A percentile compares a stretch with the other conserved stretches of the same genome.
phyloP scores from a whole-genome alignment of 2,888 invertebrate genomes.

The Caenorhabditis macrosperma region DNA sequence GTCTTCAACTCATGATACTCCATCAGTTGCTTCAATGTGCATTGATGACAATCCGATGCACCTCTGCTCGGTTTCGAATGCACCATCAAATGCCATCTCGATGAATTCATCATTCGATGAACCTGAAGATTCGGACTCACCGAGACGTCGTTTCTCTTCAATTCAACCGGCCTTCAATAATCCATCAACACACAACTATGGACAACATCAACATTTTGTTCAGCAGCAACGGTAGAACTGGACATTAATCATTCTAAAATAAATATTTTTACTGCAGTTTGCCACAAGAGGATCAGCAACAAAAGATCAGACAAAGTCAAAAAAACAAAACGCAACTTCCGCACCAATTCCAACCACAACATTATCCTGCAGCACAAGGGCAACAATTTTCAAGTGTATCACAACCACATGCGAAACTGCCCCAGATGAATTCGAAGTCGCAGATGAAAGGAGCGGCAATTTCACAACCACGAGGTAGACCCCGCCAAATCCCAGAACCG shows the following conservation, averaged over 20 bases:
- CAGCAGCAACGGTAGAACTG: constrained; percentile 2
- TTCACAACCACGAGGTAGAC: background rate
- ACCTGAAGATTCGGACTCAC: constrained; percentile 3
- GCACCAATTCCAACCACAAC: background rate
- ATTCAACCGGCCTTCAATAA: constrained; percentile 17
- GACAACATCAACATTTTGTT: background rate
- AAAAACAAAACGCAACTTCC: background rate
- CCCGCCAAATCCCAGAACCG: constrained; percentile 1
- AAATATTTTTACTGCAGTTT: background rate
- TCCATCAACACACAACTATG: constrained; percentile 4
- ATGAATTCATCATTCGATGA: constrained; percentile 31
- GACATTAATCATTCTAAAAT: background rate
- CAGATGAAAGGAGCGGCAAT: too few relatives aligned
- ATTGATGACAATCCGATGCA: background rate
- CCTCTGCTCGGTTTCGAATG: background rate
- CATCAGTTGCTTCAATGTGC: background rate
- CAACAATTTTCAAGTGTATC: background rate
- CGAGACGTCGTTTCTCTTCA: constrained; percentile 9
- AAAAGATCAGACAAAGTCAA: background rate
- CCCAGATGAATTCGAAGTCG: too few relatives aligned
- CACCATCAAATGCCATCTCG: background rate
- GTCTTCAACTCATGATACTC: too few relatives aligned
- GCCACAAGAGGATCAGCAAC: background rate
- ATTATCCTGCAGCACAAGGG: background rate
- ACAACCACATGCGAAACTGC: background rate